Evolutionary conservation across 1,140 invertebrate genomes (phyloP), one percentile per base, ranked within the genome.

Genomic region (Dreissena rostriformis): DNA sequence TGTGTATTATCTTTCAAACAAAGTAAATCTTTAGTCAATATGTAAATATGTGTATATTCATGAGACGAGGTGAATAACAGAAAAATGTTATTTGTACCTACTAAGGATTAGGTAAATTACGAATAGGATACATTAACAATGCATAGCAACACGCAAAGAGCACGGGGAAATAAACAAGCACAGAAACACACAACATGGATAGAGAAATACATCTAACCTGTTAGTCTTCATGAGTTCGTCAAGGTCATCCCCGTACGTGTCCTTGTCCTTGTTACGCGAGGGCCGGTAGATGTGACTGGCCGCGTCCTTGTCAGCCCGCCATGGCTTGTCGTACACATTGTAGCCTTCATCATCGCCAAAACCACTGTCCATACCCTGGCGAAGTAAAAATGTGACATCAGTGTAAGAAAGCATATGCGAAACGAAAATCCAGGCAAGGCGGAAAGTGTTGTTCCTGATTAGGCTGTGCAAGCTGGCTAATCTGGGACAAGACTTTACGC

Each of bases 331-430:
- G 93, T 99, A 99, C 0, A 99, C 98, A 94, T 97, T 98, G 93
- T 99, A 99, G 0, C 97, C 97, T 90, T 99, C 99, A 89, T 99
- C 99, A 90, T 99, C 98, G 7, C 96, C 98, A 94, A 98, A 99
- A 11, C 99, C 99, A 91, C 96, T 97, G 90, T 98, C 98, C 96
- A 99, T 96, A 71, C 99, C 99, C 93, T 94, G 86, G 19, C 17
- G 22, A 61, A 39, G 39, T 39, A 5, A 39, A 39, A 39, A 39
- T 39, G 39, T 5, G 2, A 2, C 2, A 39, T 39, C 8, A 39
- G 39, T 39, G 39, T 39, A 39, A 39, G 39, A 39, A 39, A 39
- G 39, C 8, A n/a, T n/a, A n/a, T n/a, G n/a, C n/a, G n/a, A 5
- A 39, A 39, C 2, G 39, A 39, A 39, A 39, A 2, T 39, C 39